Conservation (phyloP, 2,797 vertebrate genomes). For the Pangasius macronema region DNA sequence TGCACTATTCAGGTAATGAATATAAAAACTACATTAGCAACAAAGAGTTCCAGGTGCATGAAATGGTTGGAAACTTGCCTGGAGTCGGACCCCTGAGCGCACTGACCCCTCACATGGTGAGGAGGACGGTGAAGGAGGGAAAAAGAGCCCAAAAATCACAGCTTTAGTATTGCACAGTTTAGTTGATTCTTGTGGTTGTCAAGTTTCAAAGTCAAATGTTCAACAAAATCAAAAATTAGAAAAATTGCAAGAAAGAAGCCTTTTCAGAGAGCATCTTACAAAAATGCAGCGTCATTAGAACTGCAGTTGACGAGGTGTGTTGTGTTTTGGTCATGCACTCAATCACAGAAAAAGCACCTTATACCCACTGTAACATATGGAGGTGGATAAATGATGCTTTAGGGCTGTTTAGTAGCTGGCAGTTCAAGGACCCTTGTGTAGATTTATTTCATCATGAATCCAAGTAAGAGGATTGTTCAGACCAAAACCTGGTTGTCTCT, state of each 20-base stretch:
- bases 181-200: no score
- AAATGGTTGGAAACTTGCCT: neutral
- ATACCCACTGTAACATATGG: neutral
- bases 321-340: neutral
- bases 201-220: neutral
- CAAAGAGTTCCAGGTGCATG: neutral
- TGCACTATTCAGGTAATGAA: neutral
- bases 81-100: neutral
- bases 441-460: neutral
- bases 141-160: no score
- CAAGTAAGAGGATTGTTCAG: neutral
- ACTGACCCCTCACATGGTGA: neutral
- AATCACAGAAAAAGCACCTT: neutral
- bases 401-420: neutral
- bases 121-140: neutral
- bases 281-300: neutral
- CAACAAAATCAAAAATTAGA: neutral
- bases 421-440: neutral
- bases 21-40: neutral
- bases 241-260: neutral
- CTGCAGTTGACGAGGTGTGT: no score
- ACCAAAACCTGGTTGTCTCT: neutral
- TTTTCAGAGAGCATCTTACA: neutral
- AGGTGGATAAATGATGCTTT: neutral
- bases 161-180: neutral